A percentile compares a stretch with the other conserved stretches of the same genome.
These are phyloP conservation scores for Taenaris catops DNA, from an alignment of 2,888 invertebrate genomes.

Conservation along the genomic window DNA sequence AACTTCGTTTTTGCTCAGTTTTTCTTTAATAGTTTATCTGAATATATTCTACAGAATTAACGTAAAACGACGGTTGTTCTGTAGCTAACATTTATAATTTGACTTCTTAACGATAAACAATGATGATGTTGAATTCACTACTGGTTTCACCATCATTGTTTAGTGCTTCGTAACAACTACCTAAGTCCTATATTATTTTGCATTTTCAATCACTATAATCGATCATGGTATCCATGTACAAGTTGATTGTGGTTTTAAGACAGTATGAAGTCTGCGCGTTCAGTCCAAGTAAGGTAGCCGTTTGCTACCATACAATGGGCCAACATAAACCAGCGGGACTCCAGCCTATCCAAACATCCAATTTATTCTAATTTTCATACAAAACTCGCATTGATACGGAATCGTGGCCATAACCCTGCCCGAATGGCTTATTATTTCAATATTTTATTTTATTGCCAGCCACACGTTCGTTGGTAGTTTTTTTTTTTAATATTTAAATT, in stretches of 20 bases:
- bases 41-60: too few relatives aligned
- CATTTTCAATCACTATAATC: too few relatives aligned
- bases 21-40: too few relatives aligned
- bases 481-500: not conserved
- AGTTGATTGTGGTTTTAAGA: not conserved
- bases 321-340: conserved; percentile 26
- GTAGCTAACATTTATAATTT: too few relatives aligned
- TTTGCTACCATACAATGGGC: conserved; percentile 25
- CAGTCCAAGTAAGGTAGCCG: conserved; percentile 21
- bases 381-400: conserved; percentile 28
- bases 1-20: too few relatives aligned
- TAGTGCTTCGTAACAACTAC: too few relatives aligned
- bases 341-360: conserved; percentile 23
- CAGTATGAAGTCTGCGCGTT: conserved; percentile 5
- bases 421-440: conserved; percentile 26
- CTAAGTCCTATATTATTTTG: too few relatives aligned
- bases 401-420: conserved; percentile 12
- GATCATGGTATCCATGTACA: too few relatives aligned
- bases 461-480: conserved; percentile 1
- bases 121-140: too few relatives aligned
- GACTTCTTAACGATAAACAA: too few relatives aligned
- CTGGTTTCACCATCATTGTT: too few relatives aligned
- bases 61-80: too few relatives aligned
- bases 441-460: conserved; percentile 23
- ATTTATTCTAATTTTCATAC: conserved; percentile 31